A percentile compares a stretch with the other conserved stretches of the same genome.
These are phyloP conservation scores for Hydropsyche betteni DNA, from an alignment of 2,888 invertebrate species.

Conservation along the genomic window DNA sequence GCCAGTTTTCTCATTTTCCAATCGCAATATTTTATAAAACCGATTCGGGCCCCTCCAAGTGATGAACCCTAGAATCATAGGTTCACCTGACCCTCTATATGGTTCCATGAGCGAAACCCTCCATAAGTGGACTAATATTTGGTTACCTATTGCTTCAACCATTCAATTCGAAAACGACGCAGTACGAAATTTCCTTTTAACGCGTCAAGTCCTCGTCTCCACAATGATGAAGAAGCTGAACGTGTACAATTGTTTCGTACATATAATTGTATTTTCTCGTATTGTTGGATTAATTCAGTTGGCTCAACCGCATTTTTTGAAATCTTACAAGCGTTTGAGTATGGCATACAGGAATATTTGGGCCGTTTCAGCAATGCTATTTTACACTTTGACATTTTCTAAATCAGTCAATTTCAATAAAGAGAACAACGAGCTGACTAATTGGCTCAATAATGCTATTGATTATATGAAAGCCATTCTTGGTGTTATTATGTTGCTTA, in stretches of 20 bases:
- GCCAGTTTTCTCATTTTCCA: no score
- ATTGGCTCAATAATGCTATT: conserved; percentile 36
- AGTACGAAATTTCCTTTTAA: no score
- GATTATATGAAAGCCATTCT: conserved; percentile 29
- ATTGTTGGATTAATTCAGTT: conserved; percentile 43
- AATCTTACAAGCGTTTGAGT: neutral
- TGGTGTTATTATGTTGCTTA: conserved; percentile 32
- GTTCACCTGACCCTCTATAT: no score
- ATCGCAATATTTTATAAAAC: no score
- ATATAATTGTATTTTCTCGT: conserved; percentile 18
- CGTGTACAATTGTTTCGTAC: conserved; percentile 11
- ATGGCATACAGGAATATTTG: conserved; percentile 26
- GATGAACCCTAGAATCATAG: no score
- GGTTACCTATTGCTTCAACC: no score
- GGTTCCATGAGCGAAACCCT: no score
- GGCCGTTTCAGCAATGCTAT: conserved; percentile 17
- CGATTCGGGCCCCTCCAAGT: no score
- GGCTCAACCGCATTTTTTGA: neutral
- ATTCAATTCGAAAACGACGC: no score
- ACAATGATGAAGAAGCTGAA: conserved; percentile 14
- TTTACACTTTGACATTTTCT: conserved; percentile 28
- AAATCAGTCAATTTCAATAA: conserved; percentile 3
- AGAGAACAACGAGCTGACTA: neutral
- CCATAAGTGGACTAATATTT: no score
- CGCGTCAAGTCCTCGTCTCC: no score